These are phyloP conservation scores for Cyprinodon variegatus DNA, from an alignment of 2,113 vertebrate species.

Conservation along the genomic window DNA sequence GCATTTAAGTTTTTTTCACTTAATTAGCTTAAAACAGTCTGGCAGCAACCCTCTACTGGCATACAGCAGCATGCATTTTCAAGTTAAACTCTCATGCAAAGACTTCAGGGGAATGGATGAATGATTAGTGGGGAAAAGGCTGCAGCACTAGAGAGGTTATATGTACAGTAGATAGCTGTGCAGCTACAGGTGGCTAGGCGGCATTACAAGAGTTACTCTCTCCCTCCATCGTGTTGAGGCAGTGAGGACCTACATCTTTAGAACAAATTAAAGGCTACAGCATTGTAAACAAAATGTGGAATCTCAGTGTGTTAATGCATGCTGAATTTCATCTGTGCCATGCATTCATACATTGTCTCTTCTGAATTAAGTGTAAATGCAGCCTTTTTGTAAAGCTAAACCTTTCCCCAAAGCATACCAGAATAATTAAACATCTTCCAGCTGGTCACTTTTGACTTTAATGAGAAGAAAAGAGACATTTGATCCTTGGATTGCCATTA, in stretches of 20 bases:
- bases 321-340: constrained; percentile 48
- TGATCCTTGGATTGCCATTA: constrained; percentile 33
- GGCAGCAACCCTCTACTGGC: constrained; percentile 15
- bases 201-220: constrained; percentile 71
- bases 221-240: constrained; percentile 71
- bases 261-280: constrained; percentile 12
- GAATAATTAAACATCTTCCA: constrained; percentile 3
- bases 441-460: constrained; percentile 9
- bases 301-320: constrained; percentile 39
- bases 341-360: constrained; percentile 31
- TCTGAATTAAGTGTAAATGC: constrained; percentile 37
- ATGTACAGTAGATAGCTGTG: constrained; percentile 15
- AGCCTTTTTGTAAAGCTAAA: constrained; percentile 12
- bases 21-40: constrained; percentile 43
- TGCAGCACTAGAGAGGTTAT: constrained; percentile 18
- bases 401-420: constrained; percentile 9
- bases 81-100: constrained; percentile 3
- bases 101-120: constrained; percentile 7
- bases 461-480: constrained; percentile 16
- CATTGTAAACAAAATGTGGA: constrained; percentile 40
- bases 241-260: constrained; percentile 56
- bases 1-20: constrained; percentile 37
- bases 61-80: background rate
- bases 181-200: constrained; percentile 72
- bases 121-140: constrained; percentile 21